These are phyloP conservation scores for Ciconia maguari DNA, from an alignment of 2,113 vertebrate species.

Conservation along the genomic window DNA sequence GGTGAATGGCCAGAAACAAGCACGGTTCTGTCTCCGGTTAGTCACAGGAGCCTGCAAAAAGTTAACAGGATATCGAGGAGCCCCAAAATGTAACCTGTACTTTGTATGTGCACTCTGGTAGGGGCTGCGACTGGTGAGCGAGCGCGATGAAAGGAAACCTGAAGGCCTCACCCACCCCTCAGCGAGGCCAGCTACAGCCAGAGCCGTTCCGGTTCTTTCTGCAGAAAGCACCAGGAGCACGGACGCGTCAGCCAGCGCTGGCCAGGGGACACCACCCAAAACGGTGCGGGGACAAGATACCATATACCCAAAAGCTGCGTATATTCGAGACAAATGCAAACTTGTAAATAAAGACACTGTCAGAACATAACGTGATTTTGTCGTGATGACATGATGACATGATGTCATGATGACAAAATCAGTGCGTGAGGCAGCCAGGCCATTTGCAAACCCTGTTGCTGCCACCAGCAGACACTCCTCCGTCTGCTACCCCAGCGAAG, in stretches of 20 bases:
- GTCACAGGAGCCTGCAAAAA: constrained; percentile 5
- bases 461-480: too few species aligned
- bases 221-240: neutral
- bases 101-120: neutral
- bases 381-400: too few species aligned
- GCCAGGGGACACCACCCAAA: neutral
- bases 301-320: rapidly evolving
- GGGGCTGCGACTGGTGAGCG: neutral
- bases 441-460: too few species aligned
- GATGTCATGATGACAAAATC: too few species aligned
- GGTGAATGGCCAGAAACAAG: neutral
- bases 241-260: neutral
- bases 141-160: neutral
- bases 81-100: neutral
- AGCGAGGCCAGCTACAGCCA: neutral
- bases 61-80: neutral
- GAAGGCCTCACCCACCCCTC: neutral
- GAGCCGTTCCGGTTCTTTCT: neutral
- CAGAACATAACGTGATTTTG: neutral
- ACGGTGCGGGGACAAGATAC: neutral
- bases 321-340: neutral
- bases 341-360: neutral
- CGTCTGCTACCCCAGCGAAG: neutral
- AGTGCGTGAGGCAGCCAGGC: neutral
- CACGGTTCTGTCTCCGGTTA: neutral